phyloP scores from a whole-genome alignment of 2,797 vertebrate species.

The Ispidina picta region DNA sequence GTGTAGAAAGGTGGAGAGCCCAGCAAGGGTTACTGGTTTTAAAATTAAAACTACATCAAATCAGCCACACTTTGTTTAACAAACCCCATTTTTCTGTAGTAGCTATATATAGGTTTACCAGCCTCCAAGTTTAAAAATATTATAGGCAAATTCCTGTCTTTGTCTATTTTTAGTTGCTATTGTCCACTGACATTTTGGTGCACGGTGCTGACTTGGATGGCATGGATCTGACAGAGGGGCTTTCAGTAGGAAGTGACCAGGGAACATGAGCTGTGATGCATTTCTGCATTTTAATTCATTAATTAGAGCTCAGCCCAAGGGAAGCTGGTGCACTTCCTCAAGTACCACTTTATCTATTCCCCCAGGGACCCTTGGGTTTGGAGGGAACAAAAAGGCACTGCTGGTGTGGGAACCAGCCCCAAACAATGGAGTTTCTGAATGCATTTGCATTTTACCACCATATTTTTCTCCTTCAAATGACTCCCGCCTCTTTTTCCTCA shows the following conservation, averaged over 20 bases:
- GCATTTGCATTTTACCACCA: not conserved
- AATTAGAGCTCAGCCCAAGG: not conserved
- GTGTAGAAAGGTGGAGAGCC: not conserved
- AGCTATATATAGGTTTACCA: slow-evolving; percentile 72
- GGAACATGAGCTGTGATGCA: not conserved
- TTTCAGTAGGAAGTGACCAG: slow-evolving; percentile 1
- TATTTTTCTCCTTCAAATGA: not conserved
- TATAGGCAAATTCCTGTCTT: slow-evolving; percentile 64
- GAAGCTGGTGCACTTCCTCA: not conserved
- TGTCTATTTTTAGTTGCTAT: slow-evolving; percentile 78
- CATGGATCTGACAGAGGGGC: not conserved
- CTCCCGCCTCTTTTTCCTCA: not conserved
- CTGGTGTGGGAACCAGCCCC: not conserved
- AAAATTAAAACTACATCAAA: not conserved
- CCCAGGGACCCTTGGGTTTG: not conserved
- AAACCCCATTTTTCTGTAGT: slow-evolving; percentile 31
- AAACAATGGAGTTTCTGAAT: not conserved
- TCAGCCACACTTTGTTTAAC: not conserved
- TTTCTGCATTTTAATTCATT: slow-evolving; percentile 20
- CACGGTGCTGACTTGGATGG: not conserved
- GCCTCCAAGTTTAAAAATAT: slow-evolving; percentile 64
- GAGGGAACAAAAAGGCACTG: rapidly evolving
- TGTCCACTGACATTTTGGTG: slow-evolving; percentile 59
- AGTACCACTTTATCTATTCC: not conserved
- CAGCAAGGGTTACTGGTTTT: not conserved